These are phyloP conservation scores for Balaeniceps rex DNA, from an alignment of 2,113 vertebrate genomes.

Conservation along the genomic window DNA sequence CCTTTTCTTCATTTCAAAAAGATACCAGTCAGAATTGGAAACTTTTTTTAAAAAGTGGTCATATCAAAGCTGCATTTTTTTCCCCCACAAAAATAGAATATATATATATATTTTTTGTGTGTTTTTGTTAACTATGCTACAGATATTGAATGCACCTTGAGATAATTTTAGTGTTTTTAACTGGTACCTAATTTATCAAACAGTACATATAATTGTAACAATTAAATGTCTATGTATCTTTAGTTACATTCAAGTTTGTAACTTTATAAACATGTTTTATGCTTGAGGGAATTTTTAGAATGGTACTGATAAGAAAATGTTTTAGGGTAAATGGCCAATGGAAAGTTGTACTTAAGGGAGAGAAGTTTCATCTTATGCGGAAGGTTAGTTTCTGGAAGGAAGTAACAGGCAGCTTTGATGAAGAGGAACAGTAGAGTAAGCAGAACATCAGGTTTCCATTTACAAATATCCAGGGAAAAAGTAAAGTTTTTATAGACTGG, in stretches of 20 bases:
- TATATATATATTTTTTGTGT: constrained; percentile 82
- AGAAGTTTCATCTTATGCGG: constrained; percentile 29
- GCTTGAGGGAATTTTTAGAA: constrained; percentile 76
- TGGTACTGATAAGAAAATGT: constrained; percentile 63
- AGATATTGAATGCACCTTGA: constrained; percentile 84
- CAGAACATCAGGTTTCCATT: constrained; percentile 70
- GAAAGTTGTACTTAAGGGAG: constrained; percentile 8
- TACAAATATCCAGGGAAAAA: constrained; percentile 63
- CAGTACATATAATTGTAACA: constrained; percentile 80
- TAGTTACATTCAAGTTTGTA: constrained; percentile 83
- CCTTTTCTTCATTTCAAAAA: constrained; percentile 60
- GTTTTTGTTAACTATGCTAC: constrained; percentile 84
- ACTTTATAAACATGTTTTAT: constrained; percentile 83
- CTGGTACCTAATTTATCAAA: constrained; percentile 85
- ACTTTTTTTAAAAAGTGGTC: constrained; percentile 61
- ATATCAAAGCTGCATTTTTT: constrained; percentile 80
- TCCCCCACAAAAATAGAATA: constrained; percentile 77
- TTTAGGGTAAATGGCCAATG: constrained; percentile 48
- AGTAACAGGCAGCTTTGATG: constrained; percentile 12
- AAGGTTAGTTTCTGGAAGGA: constrained; percentile 48
- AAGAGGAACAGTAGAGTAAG: constrained; percentile 2
- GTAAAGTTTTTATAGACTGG: constrained; percentile 65
- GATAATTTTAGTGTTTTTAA: constrained; percentile 85
- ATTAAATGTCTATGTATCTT: constrained; percentile 82
- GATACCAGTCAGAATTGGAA: constrained; percentile 76